A percentile compares a stretch with the other conserved stretches of the same genome.
phyloP scores from a whole-genome alignment of 2,797 vertebrate genomes.

The Sebastes taczanowskii region DNA sequence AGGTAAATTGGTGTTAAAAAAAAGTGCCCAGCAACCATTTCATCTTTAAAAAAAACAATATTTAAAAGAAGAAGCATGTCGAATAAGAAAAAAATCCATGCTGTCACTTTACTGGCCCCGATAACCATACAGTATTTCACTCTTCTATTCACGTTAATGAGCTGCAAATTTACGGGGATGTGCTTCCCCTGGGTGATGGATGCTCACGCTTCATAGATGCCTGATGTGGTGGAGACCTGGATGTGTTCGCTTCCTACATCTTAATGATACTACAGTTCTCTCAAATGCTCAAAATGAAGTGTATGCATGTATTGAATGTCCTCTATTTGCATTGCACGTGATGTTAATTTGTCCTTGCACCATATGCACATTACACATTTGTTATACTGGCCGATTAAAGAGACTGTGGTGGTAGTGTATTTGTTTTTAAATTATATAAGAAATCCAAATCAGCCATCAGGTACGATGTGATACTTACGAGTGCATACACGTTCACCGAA shows the following conservation, averaged over 20 bases:
- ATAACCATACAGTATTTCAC: slow-evolving; percentile 5
- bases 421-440: background rate
- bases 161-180: slow-evolving; percentile 22
- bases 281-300: background rate
- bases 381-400: slow-evolving; percentile 23
- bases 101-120: slow-evolving; percentile 12
- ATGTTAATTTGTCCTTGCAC: background rate
- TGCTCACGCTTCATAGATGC: slow-evolving; percentile 24
- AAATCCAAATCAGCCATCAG: background rate
- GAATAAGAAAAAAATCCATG: background rate
- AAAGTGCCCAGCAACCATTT: background rate
- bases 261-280: slow-evolving; percentile 13
- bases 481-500: background rate
- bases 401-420: background rate
- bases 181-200: slow-evolving; percentile 38
- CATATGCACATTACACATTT: background rate
- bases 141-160: slow-evolving; percentile 38
- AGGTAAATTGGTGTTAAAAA: background rate
- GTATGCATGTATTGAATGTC: background rate
- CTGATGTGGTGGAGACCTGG: slow-evolving; percentile 10
- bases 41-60: background rate
- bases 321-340: background rate
- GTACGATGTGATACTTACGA: background rate
- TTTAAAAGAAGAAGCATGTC: background rate
- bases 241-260: background rate